These are phyloP conservation scores for Bergia puertoricense DNA, from an alignment of 92 coral and sea anemone species.

Conservation along the genomic window DNA sequence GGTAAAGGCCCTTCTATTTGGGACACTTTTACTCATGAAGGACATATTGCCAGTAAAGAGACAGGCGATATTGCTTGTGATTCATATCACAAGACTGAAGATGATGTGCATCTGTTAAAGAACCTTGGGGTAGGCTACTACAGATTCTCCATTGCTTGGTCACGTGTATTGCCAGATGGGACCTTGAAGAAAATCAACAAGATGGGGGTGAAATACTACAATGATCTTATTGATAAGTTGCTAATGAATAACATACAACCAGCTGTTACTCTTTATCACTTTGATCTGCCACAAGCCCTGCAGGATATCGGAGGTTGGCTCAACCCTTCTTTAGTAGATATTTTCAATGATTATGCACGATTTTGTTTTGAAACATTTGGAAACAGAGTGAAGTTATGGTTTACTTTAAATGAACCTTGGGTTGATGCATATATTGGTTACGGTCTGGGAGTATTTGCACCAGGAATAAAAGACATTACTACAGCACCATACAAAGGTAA, in stretches of 20 bases:
- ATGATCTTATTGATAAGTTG: conserved; percentile 44
- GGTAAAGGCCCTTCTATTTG: conserved; percentile 52
- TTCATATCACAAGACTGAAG: conserved; percentile 42
- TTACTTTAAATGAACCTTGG: conserved; percentile 61
- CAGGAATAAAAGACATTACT: conserved; percentile 35
- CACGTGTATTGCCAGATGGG: conserved; percentile 56
- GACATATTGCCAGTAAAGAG: conserved; percentile 26
- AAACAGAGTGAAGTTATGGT: conserved; percentile 58
- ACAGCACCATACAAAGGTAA: conserved; percentile 37
- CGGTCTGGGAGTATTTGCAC: conserved; percentile 49
- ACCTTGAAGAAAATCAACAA: conserved; percentile 38
- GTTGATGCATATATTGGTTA: conserved; percentile 51
- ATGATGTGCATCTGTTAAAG: conserved; percentile 45
- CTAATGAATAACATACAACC: conserved; percentile 38
- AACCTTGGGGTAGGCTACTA: conserved; percentile 50
- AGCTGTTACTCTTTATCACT: conserved; percentile 57
- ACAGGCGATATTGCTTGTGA: conserved; percentile 61
- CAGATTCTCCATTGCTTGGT: conserved; percentile 57
- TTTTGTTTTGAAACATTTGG: conserved; percentile 56
- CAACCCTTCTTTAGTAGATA: conserved; percentile 33
- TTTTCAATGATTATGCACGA: conserved; percentile 56
- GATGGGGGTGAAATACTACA: conserved; percentile 51
- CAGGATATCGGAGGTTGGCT: conserved; percentile 59
- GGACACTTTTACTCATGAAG: conserved; percentile 50
- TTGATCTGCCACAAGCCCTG: conserved; percentile 56